Percentiles rank a stretch among this genome's conserved stretches.
These are phyloP conservation scores for Hybognathus amarus DNA, from an alignment of 2,797 vertebrate species.

Conservation along the genomic window DNA sequence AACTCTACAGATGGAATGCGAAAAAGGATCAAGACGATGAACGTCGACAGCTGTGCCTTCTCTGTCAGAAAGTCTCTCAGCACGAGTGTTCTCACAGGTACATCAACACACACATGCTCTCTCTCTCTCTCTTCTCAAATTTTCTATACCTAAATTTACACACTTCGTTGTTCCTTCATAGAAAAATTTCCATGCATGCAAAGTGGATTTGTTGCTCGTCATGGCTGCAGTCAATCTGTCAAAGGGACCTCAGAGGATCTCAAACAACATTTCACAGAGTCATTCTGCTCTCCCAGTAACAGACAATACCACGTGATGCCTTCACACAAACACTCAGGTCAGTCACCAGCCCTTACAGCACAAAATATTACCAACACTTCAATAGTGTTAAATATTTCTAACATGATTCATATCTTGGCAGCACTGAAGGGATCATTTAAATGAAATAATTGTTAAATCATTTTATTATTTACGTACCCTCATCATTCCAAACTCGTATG, in stretches of 20 bases:
- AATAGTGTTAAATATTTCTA: not conserved
- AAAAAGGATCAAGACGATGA: conserved; percentile 55
- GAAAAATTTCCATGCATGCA: conserved; percentile 36
- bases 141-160: not conserved
- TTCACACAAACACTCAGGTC: conserved; percentile 82
- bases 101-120: not conserved
- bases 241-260: conserved; percentile 30
- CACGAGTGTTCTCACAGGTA: conserved; percentile 53
- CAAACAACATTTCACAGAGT: conserved; percentile 39
- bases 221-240: conserved; percentile 13
- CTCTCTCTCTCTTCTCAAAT: not conserved
- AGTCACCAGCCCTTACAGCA: conserved; percentile 36
- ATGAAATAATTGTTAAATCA: not conserved
- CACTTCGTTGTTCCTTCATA: not conserved
- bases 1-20: conserved; percentile 32
- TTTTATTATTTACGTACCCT: not conserved
- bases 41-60: conserved; percentile 41
- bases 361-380: not conserved
- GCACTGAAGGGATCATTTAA: not conserved
- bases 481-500: not conserved
- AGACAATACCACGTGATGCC: conserved; percentile 76
- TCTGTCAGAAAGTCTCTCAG: conserved; percentile 50
- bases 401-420: not conserved
- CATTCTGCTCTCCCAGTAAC: conserved; percentile 64
- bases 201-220: conserved; percentile 21